Evolutionary conservation across 2,113 vertebrate species (phyloP), one percentile per base, ranked within the genome.

Genomic region (Columba livia): DNA sequence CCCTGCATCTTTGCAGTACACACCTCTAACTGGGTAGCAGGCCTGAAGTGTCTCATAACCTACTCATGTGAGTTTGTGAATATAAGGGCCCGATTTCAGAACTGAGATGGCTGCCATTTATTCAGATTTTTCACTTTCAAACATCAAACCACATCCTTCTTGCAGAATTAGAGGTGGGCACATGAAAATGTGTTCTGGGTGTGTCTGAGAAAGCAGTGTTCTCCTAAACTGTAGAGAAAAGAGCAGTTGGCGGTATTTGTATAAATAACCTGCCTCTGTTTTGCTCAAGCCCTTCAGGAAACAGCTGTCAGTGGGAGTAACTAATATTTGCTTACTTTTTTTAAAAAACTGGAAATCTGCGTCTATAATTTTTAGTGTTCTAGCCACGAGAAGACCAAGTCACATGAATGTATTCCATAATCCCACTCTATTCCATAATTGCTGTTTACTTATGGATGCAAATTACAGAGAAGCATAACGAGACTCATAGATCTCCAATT

Each of bases 381-480:
- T n/a, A 89, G 69, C 31, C 36, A 50, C 1, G 4, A 80, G 44
- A 79, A 53, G 62, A 69, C 53, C 6, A 8, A 77, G 29, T 40
- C 79, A 32, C 42, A 18, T 77, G 51, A 89, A 77, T 78, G 8
- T 42, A 64, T 78, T 85, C 16, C 20, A 10, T 73, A 74, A 90
- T 90, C 75, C 88, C 32, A 29, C 44, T 87, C 44, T 67, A 74
- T 75, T 89, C 44, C 10, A 0, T 84, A 93, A 95, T 38, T 75
- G 36, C 21, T 88, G 36, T 79, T 79, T 96, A 82, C 47, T 91
- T 96, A 85, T 12, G 65, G 61, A 91, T 84, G 62, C 48, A 94
- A 96, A 89, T 95, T 74, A 60, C 67, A 61, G 48, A 73, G 78
- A 87, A 89, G 50, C 15, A 54, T 91, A 84, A 94, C 62, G 44